Base-by-base conservation (phyloP, 2,113 vertebrate genomes). In the Galeopterus variegatus region DNA sequence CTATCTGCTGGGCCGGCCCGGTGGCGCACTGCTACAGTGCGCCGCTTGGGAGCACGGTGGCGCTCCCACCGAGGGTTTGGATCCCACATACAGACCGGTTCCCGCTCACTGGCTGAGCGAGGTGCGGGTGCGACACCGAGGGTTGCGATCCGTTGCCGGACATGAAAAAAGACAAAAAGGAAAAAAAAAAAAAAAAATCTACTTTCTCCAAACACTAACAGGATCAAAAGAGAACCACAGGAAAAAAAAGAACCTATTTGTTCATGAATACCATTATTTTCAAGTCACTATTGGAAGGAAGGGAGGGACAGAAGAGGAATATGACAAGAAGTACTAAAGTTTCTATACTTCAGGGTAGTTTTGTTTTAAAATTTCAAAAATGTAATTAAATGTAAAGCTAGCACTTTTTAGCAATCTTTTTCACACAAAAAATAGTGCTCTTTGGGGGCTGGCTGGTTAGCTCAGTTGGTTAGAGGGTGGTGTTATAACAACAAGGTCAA, bases 351-450 rank as follows among this genome's bases (percentile, higher is more conserved):
- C 75, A 83, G 21, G 56, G 12, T 3, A 85, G 45, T 70, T 86
- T 41, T 76, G n/a, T 80, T 95, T 67, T 45, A 90, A 82, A 96
- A 70, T 56, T 85, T 81, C 21, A 56, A 88, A 95, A 92, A 83
- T 4, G 18, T 54, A 77, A 90, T 33, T n/a, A 54, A 90, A 54
- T 65, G 28, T 92, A 94, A 96, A 94, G 65, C 6, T 50, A 85
- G 81, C 36, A 85, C 8, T 79, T 93, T 52, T 24, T 21, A 60
- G 6, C n/a, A 93, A 86, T 33, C 48, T 80, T 62, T 62, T 48
- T 72, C 65, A 41, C 31, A 31, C 48, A 80, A 93, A 94, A 70
- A 11, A 76, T 17, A 77, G 56, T 41, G 23, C 52, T 64, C 7
- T 79, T 72, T 41, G 41, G 41, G 41, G 41, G 41, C 41, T 41